Percentiles rank a stretch among this genome's conserved stretches.
Conservation (phyloP, 2,797 vertebrate genomes). For the Peromyscus aztecus region DNA sequence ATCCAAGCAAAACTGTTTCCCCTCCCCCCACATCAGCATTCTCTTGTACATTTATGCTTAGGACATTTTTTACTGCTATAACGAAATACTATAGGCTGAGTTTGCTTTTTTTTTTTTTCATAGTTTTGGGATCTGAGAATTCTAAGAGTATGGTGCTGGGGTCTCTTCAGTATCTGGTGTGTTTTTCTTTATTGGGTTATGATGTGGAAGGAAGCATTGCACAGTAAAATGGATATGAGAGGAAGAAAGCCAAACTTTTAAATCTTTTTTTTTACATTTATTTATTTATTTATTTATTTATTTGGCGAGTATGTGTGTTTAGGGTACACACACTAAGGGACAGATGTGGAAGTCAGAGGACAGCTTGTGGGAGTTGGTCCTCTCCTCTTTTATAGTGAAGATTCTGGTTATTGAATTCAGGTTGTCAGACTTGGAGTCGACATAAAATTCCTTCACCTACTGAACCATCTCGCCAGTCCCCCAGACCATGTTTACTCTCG, state of each 20-base stretch:
- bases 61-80: not conserved
- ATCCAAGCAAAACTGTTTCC: not conserved
- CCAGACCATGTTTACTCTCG: not conserved
- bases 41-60: not conserved
- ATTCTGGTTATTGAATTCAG: no score
- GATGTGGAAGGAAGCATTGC: not conserved
- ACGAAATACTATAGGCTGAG: not conserved
- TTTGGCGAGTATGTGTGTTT: not conserved
- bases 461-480: not conserved
- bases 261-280: not conserved
- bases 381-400: not conserved
- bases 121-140: not conserved
- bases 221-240: not conserved
- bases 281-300: not conserved
- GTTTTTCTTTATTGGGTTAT: not conserved
- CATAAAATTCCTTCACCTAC: not conserved
- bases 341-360: not conserved
- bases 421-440: not conserved
- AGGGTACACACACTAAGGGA: no score
- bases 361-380: not conserved
- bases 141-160: not conserved
- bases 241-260: not conserved
- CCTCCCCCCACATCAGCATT: not conserved
- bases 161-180: not conserved
- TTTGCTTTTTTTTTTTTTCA: no score